These are phyloP conservation scores for Oreochromis aureus DNA, from an alignment of 2,113 vertebrate genomes.

Conservation along the genomic window DNA sequence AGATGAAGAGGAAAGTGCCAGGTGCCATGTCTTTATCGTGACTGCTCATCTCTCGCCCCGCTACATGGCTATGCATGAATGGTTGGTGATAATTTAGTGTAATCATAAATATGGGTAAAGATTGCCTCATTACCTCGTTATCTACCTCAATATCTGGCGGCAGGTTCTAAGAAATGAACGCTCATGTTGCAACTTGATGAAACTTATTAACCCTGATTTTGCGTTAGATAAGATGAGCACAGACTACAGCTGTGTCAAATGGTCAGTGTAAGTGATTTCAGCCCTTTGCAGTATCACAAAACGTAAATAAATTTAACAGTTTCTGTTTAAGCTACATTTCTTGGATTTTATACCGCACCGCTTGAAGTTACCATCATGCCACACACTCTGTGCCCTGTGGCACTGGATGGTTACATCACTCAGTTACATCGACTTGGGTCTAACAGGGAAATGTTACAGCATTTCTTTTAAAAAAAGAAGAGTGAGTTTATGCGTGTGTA, in stretches of 20 bases:
- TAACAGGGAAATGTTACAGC: neutral
- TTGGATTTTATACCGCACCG: neutral
- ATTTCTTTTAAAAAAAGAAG: neutral
- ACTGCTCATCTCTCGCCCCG: neutral
- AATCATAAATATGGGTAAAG: neutral
- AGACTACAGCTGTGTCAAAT: neutral
- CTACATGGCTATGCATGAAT: neutral
- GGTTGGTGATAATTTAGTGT: neutral
- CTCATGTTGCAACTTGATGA: neutral
- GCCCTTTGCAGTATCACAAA: neutral
- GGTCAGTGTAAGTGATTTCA: neutral
- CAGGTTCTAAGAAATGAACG: neutral
- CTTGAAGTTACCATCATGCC: neutral
- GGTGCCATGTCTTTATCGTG: slow-evolving; percentile 1
- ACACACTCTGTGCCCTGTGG: neutral
- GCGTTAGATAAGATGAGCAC: neutral
- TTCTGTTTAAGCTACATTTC: neutral
- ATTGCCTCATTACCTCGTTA: neutral
- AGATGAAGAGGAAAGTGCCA: neutral
- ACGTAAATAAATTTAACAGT: neutral
- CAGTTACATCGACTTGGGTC: neutral
- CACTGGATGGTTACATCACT: slow-evolving; percentile 12
- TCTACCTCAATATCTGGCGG: neutral
- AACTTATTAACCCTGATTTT: neutral
- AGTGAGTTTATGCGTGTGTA: neutral